Evolutionary conservation across 2,888 invertebrate species (phyloP), one percentile per base, ranked within the genome.

Genomic region (Apotomis turbidana): DNA sequence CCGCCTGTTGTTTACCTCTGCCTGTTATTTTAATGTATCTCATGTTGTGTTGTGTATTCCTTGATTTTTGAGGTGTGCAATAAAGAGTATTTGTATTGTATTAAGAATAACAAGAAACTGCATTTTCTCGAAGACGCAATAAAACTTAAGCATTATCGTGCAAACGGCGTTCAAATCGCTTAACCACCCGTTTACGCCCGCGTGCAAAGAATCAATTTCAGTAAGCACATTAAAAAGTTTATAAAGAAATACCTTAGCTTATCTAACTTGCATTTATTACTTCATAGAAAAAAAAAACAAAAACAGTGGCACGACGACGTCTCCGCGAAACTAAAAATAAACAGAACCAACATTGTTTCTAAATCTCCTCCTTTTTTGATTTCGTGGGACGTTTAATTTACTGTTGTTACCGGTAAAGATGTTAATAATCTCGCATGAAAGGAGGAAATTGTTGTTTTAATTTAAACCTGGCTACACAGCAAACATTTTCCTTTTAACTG

Each of bases 361-460:
- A 13, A 9, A 1, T 64, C 44, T 44, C 15, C 12, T 54, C 49
- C 54, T 64, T 63, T 54, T 55, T 27, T 58, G 38, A 38, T 58
- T 64, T 64, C 54, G 36, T 62, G 44, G 15, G 55, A 64, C 64
- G 55, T 67, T 57, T 13, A 58, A 67, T 67, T 67, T 67, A 67
- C 67, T 55, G 67, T 27, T 58, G 49, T 67, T 57, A 49, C 67
- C 67, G 67, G 55, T 36, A 49, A 58, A 58, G 58, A 67, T 52
- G 68, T 68, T 59, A 52, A 68, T 68, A 60, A 60, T 61, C 54
- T 60, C 52, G 52, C 64, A 55, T 64, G 55, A 27, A 54, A 41
- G 44, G 54, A 54, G 64, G 44, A 64, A 52, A 64, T 64, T 64
- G 63, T 54, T 64, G 63, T 64, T 54, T 54, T 64, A 52, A 64